Evolutionary conservation across 2,888 invertebrate genomes (phyloP).

Genomic region (Galerucella calmariensis): DNA sequence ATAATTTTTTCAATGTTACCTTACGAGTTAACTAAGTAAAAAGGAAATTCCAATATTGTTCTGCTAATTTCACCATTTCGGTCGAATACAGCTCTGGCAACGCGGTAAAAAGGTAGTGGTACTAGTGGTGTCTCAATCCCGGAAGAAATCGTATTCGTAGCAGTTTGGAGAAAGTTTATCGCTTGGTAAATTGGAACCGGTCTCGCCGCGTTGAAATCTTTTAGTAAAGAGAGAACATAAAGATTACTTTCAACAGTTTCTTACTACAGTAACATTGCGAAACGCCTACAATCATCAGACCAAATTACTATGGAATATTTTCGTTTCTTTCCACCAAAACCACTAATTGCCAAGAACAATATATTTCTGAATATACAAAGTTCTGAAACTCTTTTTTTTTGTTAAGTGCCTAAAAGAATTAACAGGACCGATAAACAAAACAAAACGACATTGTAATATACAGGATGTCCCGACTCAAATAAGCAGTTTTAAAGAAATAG

Average conservation of each 20-base stretch:
- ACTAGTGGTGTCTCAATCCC: constrained; percentile 62
- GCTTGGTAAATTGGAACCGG: constrained; percentile 57
- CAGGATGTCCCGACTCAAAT: too few relatives aligned
- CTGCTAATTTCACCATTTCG: too few relatives aligned
- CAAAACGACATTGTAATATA: too few relatives aligned
- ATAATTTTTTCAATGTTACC: too few relatives aligned
- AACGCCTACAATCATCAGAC: constrained; percentile 24
- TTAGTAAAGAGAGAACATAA: constrained; percentile 21
- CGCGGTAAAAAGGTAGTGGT: constrained; percentile 35
- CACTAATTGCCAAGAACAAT: background rate
- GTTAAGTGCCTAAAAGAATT: too few relatives aligned
- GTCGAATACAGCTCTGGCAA: constrained; percentile 7
- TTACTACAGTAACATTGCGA: constrained; percentile 25
- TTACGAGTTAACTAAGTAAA: too few relatives aligned
- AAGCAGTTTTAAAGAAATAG: too few relatives aligned
- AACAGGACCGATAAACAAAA: too few relatives aligned
- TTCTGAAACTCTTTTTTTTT: too few relatives aligned
- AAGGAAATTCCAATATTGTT: too few relatives aligned
- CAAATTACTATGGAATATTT: background rate
- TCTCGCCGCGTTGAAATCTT: constrained; percentile 26
- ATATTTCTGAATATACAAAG: too few relatives aligned
- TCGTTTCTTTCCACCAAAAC: constrained; percentile 11
- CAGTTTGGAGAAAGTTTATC: constrained; percentile 58
- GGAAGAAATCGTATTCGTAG: constrained; percentile 53
- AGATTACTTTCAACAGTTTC: constrained; percentile 26